A percentile compares a stretch with the other conserved stretches of the same genome.
These are phyloP conservation scores for Betta splendens DNA, from an alignment of 2,797 vertebrate species.

Conservation along the genomic window DNA sequence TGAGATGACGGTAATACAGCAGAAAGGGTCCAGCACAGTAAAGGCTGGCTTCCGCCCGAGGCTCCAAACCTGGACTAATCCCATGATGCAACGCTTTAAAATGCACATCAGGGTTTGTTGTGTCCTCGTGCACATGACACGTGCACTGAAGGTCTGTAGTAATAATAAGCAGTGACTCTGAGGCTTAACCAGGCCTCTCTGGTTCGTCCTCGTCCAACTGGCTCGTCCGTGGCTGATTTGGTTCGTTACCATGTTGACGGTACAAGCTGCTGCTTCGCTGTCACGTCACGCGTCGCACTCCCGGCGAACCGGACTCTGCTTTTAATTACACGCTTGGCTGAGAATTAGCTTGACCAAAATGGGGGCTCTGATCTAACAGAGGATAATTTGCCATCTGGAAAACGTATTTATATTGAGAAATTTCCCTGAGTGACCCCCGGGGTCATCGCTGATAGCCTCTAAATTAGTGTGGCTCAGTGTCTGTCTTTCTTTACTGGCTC, in stretches of 20 bases:
- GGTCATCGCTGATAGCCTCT: conserved; percentile 42
- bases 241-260: conserved; percentile 29
- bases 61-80: conserved; percentile 11
- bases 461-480: conserved; percentile 34
- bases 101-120: background rate
- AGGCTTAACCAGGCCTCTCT: conserved; percentile 2
- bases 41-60: conserved; percentile 14
- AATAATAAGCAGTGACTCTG: conserved; percentile 5
- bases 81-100: conserved; percentile 13
- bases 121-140: conserved; percentile 18
- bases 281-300: conserved; percentile 28
- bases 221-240: conserved; percentile 24
- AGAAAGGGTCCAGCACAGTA: conserved; percentile 18
- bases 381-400: conserved; percentile 51
- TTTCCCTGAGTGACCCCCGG: conserved; percentile 57
- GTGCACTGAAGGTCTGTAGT: conserved; percentile 1
- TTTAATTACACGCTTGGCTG: conserved; percentile 76
- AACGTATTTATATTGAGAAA: conserved; percentile 52
- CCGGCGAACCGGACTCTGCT: conserved; percentile 44
- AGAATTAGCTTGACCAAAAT: conserved; percentile 64
- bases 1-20: conserved; percentile 11
- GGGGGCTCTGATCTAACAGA: conserved; percentile 37
- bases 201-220: conserved; percentile 18
- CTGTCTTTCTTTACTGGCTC: conserved; percentile 8
- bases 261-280: conserved; percentile 21